A percentile compares a stretch with the other conserved stretches of the same genome.
These are phyloP conservation scores for Holacanthella duospinosa DNA, from an alignment of 2,888 invertebrate species.

Conservation along the genomic window DNA sequence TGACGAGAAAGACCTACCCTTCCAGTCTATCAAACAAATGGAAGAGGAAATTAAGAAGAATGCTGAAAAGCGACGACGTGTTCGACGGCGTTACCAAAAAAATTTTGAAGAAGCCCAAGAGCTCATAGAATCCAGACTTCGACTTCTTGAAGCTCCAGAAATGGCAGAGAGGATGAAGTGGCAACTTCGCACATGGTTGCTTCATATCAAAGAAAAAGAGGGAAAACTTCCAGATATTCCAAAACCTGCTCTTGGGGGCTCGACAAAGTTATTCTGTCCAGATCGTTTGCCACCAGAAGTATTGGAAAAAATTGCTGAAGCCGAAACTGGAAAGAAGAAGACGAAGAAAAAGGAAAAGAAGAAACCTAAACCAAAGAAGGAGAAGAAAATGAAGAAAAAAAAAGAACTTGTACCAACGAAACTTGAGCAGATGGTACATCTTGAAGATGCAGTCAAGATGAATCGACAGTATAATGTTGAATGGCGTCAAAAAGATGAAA, in stretches of 20 bases:
- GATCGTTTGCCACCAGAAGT: conserved; percentile 20
- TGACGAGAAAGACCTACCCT: background rate
- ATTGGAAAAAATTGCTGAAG: conserved; percentile 8
- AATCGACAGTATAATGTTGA: conserved; percentile 65
- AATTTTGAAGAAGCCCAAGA: conserved; percentile 58
- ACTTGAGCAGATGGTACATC: conserved; percentile 52
- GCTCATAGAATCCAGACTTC: conserved; percentile 50
- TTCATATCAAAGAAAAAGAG: conserved; percentile 51
- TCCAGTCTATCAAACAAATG: conserved; percentile 6
- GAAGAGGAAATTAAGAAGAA: conserved; percentile 17
- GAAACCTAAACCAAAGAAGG: conserved; percentile 42
- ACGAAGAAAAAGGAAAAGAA: conserved; percentile 54
- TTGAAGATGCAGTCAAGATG: conserved; percentile 58
- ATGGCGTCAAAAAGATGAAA: conserved; percentile 73
- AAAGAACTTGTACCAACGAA: conserved; percentile 53
- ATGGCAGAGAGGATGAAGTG: conserved; percentile 78
- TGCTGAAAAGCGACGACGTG: conserved; percentile 48
- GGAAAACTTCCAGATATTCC: conserved; percentile 86
- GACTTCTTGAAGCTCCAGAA: conserved; percentile 58
- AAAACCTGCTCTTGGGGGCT: conserved; percentile 81
- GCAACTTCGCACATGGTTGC: conserved; percentile 77
- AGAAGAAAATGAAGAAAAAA: conserved; percentile 48
- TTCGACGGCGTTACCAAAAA: conserved; percentile 57
- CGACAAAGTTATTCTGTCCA: conserved; percentile 63
- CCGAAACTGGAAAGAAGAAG: conserved; percentile 41